Base-by-base conservation (phyloP, 2,888 invertebrate genomes). In the Watsonalla cultraria region DNA sequence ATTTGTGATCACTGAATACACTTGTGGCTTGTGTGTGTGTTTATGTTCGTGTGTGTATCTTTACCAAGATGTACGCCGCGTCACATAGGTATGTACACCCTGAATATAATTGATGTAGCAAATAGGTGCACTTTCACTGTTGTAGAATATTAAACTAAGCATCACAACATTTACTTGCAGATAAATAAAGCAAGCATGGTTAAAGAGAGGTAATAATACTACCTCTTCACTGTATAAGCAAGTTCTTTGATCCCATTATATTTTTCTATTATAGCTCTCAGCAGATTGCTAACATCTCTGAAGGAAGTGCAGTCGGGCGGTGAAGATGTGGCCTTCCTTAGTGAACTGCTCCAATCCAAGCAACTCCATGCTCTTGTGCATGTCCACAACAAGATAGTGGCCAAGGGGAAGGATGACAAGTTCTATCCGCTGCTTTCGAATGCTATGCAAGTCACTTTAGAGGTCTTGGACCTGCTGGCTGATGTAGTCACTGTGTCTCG, bases 341-440 rank as follows among this genome's bases (percentile, higher is more conserved):
- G 94, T 84, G 95, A 95, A 64, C 88, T 97, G 51, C 90, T 98
- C 51, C 96, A 96, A 80, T 97, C 96, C 6, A 96, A 95, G 82
- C 96, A 97, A 79, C 92, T 98, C 0, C 96, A 97, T 86, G 97
- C 97, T 39, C 91, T 98, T 66, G 96, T 97, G 35, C 96, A 96
- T 87, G 97, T 97, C 57, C 97, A 97, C 82, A 97, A 97, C 78
- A 96, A 96, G 86, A 96, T 97, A 69, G 92, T 95, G 56, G 95
- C 94, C 68, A 95, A 95, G 86, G 95, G 95, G 53, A 94, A 95
- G 73, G 96, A 96, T 91, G 96, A 96, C 71, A 95, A 95, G 69
- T 94, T 96, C 75, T 96, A 95, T 72, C 97, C 97, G 0, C 91
- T 96, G 51, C 90, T 97, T 7, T 97, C 97, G 13, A 96, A 96